Evolutionary conservation across 2,797 vertebrate genomes (phyloP), one percentile per base, ranked within the genome.

Genomic region (Gymnocypris eckloni): DNA sequence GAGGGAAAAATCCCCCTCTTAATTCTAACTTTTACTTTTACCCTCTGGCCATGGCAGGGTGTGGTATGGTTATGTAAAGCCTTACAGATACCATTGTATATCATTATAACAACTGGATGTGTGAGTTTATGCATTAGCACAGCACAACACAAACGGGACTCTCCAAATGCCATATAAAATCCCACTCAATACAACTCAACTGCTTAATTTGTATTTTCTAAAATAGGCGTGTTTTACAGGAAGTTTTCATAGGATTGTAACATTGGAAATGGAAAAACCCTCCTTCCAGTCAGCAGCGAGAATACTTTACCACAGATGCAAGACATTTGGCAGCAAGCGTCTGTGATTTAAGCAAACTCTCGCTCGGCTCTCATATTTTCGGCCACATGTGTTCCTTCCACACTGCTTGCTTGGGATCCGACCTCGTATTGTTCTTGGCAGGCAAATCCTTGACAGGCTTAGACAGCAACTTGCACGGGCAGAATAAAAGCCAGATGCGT

Each of bases 401-500:
- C 86, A 64, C 54, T 86, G 48, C 64, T 79, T 79, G 61, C 76
- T 54, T 87, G 82, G 64, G 84, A 88, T 86, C 86, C 61, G 83
- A 77, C 67, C 76, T 76, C 41, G 13, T 87, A 83, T 87, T 89
- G 86, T 90, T 89, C 84, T 90, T 89, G 86, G 88, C 87, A 86
- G 86, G 50, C 15, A 66, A 86, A 79, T 79, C 79, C 81, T 76
- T 83, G 86, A 88, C 87, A 89, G 87, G 87, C 86, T 86, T 80
- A 87, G 79, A 88, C 86, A 86, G 85, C 77, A 87, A 84, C 87
- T 89, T 81, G 81, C 52, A 79, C 15, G 77, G 79, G 86, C 89
- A 87, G 82, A 90, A 90, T 78, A 89, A 86, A 91, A 89, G 87
- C 84, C 88, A 90, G 86, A 89, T 86, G 76, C 72, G 73, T 91